Percentiles rank a stretch among this genome's conserved stretches.
Evolutionary conservation across 2,797 vertebrate species (phyloP).

Genomic region (Hyperoplus immaculatus): DNA sequence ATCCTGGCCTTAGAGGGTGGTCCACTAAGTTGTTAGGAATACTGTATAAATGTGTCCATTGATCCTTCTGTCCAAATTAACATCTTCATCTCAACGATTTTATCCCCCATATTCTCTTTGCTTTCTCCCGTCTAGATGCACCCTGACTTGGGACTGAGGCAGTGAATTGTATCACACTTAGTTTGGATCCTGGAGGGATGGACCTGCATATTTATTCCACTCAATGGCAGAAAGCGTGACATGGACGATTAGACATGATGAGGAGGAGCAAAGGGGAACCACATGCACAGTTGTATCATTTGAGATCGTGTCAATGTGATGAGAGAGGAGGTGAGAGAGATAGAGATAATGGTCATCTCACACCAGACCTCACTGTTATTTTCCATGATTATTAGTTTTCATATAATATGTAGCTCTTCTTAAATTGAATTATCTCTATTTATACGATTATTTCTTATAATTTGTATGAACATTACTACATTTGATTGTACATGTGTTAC

Average conservation of each 20-base stretch:
- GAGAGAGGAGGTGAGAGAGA: conserved; percentile 21
- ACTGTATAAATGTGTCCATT: not conserved
- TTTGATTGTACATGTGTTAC: no score
- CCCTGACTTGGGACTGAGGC: not conserved
- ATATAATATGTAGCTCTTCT: no score
- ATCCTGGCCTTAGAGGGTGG: not conserved
- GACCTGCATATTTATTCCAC: conserved; percentile 24
- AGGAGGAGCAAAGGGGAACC: conserved; percentile 53
- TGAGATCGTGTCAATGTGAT: conserved; percentile 46
- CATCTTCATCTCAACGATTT: not conserved
- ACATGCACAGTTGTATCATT: conserved; percentile 38
- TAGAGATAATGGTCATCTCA: not conserved
- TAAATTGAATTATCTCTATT: no score
- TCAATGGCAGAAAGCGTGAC: conserved; percentile 25
- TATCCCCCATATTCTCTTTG: not conserved
- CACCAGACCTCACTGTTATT: no score
- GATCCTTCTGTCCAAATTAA: not conserved
- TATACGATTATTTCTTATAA: no score
- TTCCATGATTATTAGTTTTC: no score
- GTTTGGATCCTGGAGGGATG: conserved; percentile 40
- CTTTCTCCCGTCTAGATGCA: not conserved
- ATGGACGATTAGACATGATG: conserved; percentile 58
- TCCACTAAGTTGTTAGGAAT: not conserved
- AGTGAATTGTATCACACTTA: conserved; percentile 10
- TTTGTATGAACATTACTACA: no score